These are phyloP conservation scores for Eupithecia vulgata DNA, from an alignment of 2,888 invertebrate species.

Conservation along the genomic window DNA sequence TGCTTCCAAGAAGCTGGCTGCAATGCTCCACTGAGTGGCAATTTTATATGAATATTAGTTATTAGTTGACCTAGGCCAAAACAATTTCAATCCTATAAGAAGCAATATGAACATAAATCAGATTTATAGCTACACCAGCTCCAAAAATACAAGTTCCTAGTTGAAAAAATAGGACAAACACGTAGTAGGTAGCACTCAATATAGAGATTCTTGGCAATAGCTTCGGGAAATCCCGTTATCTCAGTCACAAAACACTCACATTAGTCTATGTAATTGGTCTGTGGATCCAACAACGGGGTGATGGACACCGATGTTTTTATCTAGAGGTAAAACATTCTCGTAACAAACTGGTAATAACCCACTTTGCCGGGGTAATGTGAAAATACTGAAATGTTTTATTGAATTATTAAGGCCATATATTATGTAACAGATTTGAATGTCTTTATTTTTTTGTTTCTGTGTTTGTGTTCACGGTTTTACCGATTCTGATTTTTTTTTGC, in stretches of 20 bases:
- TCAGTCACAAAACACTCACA: conserved; percentile 40
- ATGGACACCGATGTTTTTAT: conserved; percentile 59
- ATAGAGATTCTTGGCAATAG: conserved; percentile 42
- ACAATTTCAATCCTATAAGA: not conserved
- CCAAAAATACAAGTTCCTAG: not conserved
- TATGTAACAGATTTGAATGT: not conserved
- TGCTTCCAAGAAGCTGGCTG: too few species aligned
- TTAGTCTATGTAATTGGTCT: conserved; percentile 50
- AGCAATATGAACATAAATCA: not conserved
- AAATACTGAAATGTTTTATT: not conserved
- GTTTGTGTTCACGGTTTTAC: not conserved
- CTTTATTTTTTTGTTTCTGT: not conserved
- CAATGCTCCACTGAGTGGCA: too few species aligned
- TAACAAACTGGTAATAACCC: not conserved
- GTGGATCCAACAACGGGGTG: conserved; percentile 54
- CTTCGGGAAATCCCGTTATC: conserved; percentile 51
- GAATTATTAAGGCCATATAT: not conserved
- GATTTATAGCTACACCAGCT: not conserved
- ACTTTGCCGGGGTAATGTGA: not conserved
- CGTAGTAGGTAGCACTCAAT: conserved; percentile 12
- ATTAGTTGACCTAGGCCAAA: not conserved
- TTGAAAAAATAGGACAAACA: conserved; percentile 13
- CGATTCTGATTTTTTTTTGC: not conserved
- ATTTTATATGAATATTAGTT: not conserved
- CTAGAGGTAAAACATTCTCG: conserved; percentile 19